Percentiles rank a stretch among this genome's conserved stretches.
Conservation (phyloP, 2,113 vertebrate genomes). For the Emydura subglobosa region DNA sequence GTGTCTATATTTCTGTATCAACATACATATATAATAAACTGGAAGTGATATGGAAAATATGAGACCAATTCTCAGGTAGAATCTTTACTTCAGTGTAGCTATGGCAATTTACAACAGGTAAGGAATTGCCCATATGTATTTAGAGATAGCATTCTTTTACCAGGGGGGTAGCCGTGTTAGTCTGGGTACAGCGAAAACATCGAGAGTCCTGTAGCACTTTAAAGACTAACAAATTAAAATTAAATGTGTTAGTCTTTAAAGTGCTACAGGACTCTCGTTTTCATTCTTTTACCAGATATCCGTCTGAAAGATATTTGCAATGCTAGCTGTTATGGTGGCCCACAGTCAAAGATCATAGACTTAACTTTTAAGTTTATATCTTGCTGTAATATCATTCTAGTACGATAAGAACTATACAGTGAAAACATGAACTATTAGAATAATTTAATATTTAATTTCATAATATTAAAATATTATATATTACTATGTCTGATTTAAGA, state of each 20-base stretch:
- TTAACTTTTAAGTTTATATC: too few relatives aligned
- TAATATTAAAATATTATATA: background rate
- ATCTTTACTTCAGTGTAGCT: background rate
- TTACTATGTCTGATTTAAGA: too few relatives aligned
- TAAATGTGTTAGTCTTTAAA: too few relatives aligned
- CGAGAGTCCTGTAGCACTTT: too few relatives aligned
- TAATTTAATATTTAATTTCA: background rate
- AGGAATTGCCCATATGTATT: background rate
- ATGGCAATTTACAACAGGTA: background rate
- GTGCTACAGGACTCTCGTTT: too few relatives aligned
- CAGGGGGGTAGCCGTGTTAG: too few relatives aligned
- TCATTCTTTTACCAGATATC: background rate
- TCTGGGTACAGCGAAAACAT: too few relatives aligned
- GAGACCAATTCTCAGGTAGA: rapidly evolving
- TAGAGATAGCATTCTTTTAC: rapidly evolving
- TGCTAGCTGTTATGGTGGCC: background rate
- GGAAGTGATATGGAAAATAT: background rate
- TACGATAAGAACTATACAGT: background rate
- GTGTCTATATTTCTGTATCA: background rate
- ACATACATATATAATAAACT: background rate
- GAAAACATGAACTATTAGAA: background rate
- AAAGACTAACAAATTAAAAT: too few relatives aligned
- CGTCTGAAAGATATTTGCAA: background rate
- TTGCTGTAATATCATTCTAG: background rate
- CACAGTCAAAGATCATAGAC: background rate